Conservation (phyloP, 2,888 invertebrate species). For the Hydroisotoma schaefferi region DNA sequence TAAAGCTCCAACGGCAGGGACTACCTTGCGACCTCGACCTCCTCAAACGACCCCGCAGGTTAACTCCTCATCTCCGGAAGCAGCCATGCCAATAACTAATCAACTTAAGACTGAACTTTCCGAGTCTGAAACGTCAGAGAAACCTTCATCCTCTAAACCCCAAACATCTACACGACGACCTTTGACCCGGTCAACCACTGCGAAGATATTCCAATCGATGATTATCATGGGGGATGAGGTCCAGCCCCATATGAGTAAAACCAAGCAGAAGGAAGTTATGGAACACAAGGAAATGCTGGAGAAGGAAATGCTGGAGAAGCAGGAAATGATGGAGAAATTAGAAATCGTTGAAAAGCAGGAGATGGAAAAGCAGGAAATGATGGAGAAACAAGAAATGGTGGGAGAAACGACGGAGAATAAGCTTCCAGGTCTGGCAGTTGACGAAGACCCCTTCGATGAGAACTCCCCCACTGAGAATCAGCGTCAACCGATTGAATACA, state of each 20-base stretch:
- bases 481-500: conserved; percentile 6
- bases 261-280: not conserved
- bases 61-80: too few species aligned
- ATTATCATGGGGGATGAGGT: not conserved
- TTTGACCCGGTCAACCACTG: too few species aligned
- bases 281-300: conserved; percentile 1
- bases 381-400: conserved; percentile 7
- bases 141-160: not conserved
- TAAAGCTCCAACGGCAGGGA: not conserved
- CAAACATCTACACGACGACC: conserved; percentile 9
- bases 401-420: conserved; percentile 8
- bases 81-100: conserved; percentile 5
- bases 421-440: conserved; percentile 25
- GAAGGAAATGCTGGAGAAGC: not conserved
- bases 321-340: conserved; percentile 1
- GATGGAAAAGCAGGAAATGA: conserved; percentile 9
- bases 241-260: too few species aligned
- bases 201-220: not conserved
- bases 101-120: conserved; percentile 18
- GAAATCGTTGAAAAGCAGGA: conserved; percentile 12
- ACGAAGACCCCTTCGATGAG: conserved; percentile 20
- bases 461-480: not conserved
- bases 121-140: conserved; percentile 14
- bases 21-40: conserved; percentile 27
- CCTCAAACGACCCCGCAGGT: conserved; percentile 25